Evolutionary conservation across 1,140 invertebrate genomes (phyloP), one percentile per base, ranked within the genome.

Genomic region (Ctenoplectra terminalis): DNA sequence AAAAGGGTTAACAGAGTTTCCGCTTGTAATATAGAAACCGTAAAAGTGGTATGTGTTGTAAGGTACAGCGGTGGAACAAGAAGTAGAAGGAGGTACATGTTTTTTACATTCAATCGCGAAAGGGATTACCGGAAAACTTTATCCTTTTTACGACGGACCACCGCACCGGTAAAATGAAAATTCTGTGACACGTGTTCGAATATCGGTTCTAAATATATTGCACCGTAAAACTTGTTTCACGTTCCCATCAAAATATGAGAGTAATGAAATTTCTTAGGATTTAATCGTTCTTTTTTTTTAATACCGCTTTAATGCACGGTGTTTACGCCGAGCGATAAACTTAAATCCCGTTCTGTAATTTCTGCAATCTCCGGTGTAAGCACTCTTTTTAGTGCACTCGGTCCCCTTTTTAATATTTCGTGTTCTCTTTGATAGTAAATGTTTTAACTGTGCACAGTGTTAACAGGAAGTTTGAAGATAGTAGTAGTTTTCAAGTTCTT

Each of bases 151-250:
- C 46, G 46, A 52, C n/a, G 31, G 11, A 4, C 54, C 40, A 40
- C 15, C 7, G 40, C 20, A 17, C 26, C 8, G 40, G 40, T 37
- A 37, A 77, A 46, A 77, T 69, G 74, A 69, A 69, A 70, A 60
- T 23, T 20, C 40, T n/a, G 17, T 23, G 54, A 69, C 52, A 50
- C n/a, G 56, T 46, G 52, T 50, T 29, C 17, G 3, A 15, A 17
- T 48, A 79, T 79, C 56, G 76, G 20, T 46, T 17, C 17, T 40
- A 37, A 58, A 71, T 71, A 60, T 50, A 61, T 43, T 64, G 46
- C 54, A 13, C n/a, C n/a, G n/a, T n/a, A n/a, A n/a, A n/a, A n/a
- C n/a, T n/a, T n/a, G n/a, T n/a, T n/a, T n/a, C n/a, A 17, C 8
- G 50, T 29, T 11, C 26, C 26, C 46, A 26, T n/a, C 26, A 43